Evolutionary conservation across 1,140 invertebrate genomes (phyloP).

Genomic region (Nasonia giraulti): DNA sequence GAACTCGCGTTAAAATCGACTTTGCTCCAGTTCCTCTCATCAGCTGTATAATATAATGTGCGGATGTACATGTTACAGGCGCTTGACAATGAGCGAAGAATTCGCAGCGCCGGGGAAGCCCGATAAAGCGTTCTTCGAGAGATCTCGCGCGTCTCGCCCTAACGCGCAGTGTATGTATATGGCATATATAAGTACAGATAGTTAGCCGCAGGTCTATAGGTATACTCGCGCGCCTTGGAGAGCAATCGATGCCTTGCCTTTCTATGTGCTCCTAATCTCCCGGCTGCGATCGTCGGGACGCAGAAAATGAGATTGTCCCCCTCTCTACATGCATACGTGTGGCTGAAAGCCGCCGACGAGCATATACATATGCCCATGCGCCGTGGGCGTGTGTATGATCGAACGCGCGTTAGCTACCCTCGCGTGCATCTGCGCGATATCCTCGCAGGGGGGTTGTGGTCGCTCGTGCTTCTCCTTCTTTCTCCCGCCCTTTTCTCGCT

Average conservation of each 20-base stretch:
- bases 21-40: no score
- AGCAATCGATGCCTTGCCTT: constrained; percentile 29
- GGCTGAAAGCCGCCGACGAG: not conserved
- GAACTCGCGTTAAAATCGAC: no score
- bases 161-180: not conserved
- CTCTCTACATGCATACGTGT: not conserved
- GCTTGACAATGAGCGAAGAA: not conserved
- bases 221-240: not conserved
- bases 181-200: not conserved
- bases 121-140: constrained; percentile 4
- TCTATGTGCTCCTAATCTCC: constrained; percentile 41
- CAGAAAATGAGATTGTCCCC: constrained; percentile 47
- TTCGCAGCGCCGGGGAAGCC: not conserved
- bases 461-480: no score
- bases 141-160: not conserved
- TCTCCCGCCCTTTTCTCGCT: not conserved
- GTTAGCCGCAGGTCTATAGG: not conserved
- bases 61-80: no score
- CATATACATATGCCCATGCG: not conserved
- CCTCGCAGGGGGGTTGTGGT: not conserved
- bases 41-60: no score
- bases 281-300: constrained; percentile 36
- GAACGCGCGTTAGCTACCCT: not conserved
- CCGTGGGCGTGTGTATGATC: not conserved
- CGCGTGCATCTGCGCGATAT: not conserved